phyloP scores from a whole-genome alignment of 2,113 vertebrate genomes.

The Labeo rohita region DNA sequence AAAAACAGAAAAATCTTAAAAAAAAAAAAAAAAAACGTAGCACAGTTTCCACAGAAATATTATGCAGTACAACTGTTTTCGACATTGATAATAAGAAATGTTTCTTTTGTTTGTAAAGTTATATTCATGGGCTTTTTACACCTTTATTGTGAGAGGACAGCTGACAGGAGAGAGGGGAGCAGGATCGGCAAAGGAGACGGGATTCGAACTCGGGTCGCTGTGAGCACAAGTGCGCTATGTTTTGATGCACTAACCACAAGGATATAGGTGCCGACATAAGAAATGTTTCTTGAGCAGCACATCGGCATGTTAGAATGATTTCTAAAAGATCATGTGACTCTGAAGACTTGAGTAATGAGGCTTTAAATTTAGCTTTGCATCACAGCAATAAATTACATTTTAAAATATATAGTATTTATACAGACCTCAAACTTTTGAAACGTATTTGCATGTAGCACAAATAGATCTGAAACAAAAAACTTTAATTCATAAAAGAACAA shows the following conservation, averaged over 20 bases:
- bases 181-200: too few species aligned
- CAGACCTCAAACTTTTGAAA: neutral
- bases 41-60: neutral
- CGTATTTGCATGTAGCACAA: neutral
- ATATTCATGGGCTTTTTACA: too few species aligned
- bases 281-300: neutral
- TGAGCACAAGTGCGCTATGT: too few species aligned
- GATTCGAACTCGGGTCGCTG: too few species aligned
- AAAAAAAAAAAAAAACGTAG: neutral
- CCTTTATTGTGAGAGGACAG: too few species aligned
- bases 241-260: too few species aligned
- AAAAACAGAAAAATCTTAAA: neutral
- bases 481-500: neutral
- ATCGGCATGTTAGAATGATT: neutral
- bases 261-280: neutral
- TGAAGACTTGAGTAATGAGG: neutral
- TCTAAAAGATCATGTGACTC: neutral
- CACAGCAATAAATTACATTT: neutral
- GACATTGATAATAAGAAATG: neutral
- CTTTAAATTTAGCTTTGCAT: neutral
- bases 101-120: too few species aligned
- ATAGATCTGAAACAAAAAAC: neutral
- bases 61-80: neutral
- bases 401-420: neutral
- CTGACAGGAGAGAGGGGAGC: too few species aligned